Evolutionary conservation across 2,888 invertebrate genomes (phyloP), one percentile per base, ranked within the genome.

Genomic region (Eudemis profundana): DNA sequence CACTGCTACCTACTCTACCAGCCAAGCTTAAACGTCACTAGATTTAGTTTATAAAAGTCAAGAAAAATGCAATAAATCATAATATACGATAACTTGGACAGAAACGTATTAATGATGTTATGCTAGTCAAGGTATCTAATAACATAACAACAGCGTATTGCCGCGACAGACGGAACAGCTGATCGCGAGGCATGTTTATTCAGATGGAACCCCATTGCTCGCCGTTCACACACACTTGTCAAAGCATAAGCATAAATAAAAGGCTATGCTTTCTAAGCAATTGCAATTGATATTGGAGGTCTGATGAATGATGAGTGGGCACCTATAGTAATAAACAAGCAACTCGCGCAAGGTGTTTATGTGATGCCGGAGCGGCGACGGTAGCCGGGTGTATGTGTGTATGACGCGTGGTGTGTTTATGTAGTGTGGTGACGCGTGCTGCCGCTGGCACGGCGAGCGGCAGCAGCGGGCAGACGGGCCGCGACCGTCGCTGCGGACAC

Each of bases 401-500:
- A 51, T 46, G 61, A 33, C 51, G 44, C 44, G 53, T 17, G 60
- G 19, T 51, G 47, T 47, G 70, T 74, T 72, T 72, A 73, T 74
- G 71, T 72, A 71, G 70, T 23, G 67, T 78, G 74, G 74, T 76
- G 75, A 74, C 76, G 76, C 71, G 69, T 71, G 71, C 72, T 68
- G 66, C 72, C 57, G n/a, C n/a, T n/a, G n/a, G n/a, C n/a, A 63
- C 38, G 38, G 68, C 50, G 67, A 61, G 51, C 63, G 68, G 67
- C 67, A 65, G 42, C 29, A 69, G 68, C 62, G 66, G 57, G 74
- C 84, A 83, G 80, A 84, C 81, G 72, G 74, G 68, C 74, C 74
- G 72, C 78, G 78, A 74, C 81, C 79, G 84, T 78, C 82, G 73
- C 57, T 67, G 76, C 69, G 70, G 72, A 84, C 85, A 92, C 91